Evolutionary conservation across 2,113 vertebrate species (phyloP), one percentile per base, ranked within the genome.

Genomic region (Xenotilapia caudafasciata): DNA sequence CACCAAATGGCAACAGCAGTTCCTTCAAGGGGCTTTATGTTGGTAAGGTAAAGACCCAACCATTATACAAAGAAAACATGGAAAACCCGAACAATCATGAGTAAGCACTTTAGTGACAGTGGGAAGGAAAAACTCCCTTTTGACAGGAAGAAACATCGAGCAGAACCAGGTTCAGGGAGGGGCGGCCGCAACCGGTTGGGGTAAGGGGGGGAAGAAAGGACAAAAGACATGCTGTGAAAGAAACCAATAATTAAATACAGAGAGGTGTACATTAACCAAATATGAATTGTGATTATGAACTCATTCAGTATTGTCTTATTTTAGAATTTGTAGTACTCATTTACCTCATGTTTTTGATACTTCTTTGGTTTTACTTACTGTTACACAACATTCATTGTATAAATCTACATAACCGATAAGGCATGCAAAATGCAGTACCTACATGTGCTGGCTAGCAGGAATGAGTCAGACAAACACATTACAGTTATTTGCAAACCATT

Each of bases 111-210:
- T n/a, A 35, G 58, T 17, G 6, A 62, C 58, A 35, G 58, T 62
- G 58, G 9, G 17, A 62, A 62, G 58, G 17, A 12, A 35, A 62
- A 35, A 62, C 17, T 62, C 58, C 17, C 31, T 62, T 62, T 62
- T 62, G 17, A n/a, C 58, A 35, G 31, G 17, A 62, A 62, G 58
- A 62, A 62, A 35, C 31, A 9, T 4, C 2, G 3, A 19, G 31
- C 60, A 65, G 31, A 65, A n/a, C 31, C 31, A 62, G 60, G 31
- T n/a, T n/a, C 3, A 65, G 17, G 10, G 31, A 62, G 31, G 58
- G 17, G 53, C 0, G n/a, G 10, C n/a, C 6, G 0, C n/a, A 4
- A 12, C 53, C 11, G 10, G 31, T 65, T 65, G 60, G 31, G 60
- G 60, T 7, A 35, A 35, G 58, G 31, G 58, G 56, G 31, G 31